Conservation (phyloP, 2,113 vertebrate species). For the Perca fluviatilis region DNA sequence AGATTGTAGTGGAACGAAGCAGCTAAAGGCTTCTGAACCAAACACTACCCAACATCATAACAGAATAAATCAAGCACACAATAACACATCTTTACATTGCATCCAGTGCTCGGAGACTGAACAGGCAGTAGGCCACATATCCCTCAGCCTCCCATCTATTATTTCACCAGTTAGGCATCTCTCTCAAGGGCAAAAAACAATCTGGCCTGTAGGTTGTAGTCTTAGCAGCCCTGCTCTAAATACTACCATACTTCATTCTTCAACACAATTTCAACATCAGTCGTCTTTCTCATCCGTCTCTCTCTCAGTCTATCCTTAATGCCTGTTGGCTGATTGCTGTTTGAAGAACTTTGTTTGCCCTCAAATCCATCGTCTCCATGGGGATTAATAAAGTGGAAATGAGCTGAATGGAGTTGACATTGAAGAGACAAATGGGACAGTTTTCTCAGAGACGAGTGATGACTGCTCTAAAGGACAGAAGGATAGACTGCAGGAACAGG, state of each 20-base stretch:
- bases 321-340: constrained; percentile 51
- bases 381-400: constrained; percentile 60
- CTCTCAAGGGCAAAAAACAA: constrained; percentile 52
- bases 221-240: constrained; percentile 36
- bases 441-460: constrained; percentile 42
- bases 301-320: constrained; percentile 32
- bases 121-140: neutral
- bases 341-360: constrained; percentile 62
- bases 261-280: constrained; percentile 34
- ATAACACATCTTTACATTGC: neutral
- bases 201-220: constrained; percentile 14
- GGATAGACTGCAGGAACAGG: neutral
- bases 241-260: constrained; percentile 24
- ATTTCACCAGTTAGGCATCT: constrained; percentile 31
- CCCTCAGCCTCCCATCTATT: constrained; percentile 16
- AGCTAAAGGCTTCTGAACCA: too few relatives aligned
- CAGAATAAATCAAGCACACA: neutral
- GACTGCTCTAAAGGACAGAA: constrained; percentile 28
- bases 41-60: too few relatives aligned
- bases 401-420: constrained; percentile 54
- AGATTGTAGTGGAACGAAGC: too few relatives aligned
- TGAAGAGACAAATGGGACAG: constrained; percentile 46
- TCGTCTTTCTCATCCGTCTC: constrained; percentile 15
- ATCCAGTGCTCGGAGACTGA: neutral
- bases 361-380: constrained; percentile 55